These are phyloP conservation scores for Nothoprocta pentlandii DNA, from an alignment of 2,113 vertebrate genomes.

Conservation along the genomic window DNA sequence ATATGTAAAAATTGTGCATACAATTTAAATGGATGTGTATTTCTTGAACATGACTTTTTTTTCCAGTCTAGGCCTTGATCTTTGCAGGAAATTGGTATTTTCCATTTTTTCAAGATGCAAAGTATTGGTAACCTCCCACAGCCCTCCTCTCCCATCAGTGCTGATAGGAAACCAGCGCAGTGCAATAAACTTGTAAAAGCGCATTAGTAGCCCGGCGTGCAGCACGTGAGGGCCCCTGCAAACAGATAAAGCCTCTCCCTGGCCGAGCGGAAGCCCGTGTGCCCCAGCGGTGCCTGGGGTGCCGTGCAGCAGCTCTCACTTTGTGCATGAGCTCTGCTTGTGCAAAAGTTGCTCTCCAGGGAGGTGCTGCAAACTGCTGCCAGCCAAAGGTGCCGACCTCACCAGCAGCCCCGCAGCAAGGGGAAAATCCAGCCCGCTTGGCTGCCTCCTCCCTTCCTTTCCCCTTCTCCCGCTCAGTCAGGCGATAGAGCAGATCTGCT, in stretches of 20 bases:
- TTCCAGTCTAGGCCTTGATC: background rate
- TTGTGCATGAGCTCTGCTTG: background rate
- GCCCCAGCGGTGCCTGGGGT: background rate
- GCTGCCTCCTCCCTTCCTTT: background rate
- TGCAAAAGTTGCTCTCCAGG: background rate
- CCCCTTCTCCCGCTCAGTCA: constrained; percentile 14
- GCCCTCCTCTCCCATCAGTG: background rate
- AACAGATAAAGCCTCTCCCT: constrained; percentile 13
- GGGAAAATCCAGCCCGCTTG: background rate
- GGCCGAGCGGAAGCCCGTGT: background rate
- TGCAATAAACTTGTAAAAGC: constrained; percentile 59
- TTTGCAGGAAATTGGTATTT: constrained; percentile 49
- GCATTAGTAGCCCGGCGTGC: constrained; percentile 10
- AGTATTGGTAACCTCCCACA: constrained; percentile 39
- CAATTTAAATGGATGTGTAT: background rate
- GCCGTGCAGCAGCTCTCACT: background rate
- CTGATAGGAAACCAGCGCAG: constrained; percentile 37
- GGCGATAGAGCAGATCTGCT: background rate
- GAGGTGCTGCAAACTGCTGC: background rate
- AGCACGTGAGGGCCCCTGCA: constrained; percentile 6
- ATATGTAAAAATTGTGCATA: background rate
- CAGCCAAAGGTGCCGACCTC: background rate
- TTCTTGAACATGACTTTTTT: background rate
- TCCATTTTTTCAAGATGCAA: constrained; percentile 49
- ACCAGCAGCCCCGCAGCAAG: background rate